A percentile compares a stretch with the other conserved stretches of the same genome.
Evolutionary conservation across 2,797 vertebrate genomes (phyloP).

Genomic region (Falco cherrug): DNA sequence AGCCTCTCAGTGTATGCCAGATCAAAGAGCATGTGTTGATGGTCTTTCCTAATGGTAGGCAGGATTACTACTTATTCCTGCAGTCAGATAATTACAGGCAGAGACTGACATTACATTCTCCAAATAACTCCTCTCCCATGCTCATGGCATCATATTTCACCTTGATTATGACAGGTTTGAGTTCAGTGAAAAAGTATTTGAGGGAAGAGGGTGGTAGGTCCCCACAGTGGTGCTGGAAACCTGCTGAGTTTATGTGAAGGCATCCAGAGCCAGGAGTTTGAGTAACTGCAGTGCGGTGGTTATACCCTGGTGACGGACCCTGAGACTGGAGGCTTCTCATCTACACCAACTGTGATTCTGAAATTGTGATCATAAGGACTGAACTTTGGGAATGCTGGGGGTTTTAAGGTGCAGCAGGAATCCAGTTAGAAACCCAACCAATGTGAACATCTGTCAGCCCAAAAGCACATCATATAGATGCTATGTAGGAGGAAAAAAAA

Average conservation of each 20-base stretch:
- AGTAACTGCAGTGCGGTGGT: background rate
- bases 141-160: background rate
- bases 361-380: background rate
- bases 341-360: fast-evolving
- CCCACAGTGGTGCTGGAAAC: background rate
- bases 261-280: background rate
- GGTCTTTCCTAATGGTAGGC: background rate
- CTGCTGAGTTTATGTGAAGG: background rate
- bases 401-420: background rate
- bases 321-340: background rate
- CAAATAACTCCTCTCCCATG: background rate
- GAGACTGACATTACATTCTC: background rate
- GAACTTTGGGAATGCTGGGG: fast-evolving
- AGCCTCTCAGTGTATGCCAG: background rate
- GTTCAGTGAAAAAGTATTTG: background rate
- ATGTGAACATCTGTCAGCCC: background rate
- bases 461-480: background rate
- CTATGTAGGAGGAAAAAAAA: background rate
- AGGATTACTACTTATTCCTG: background rate
- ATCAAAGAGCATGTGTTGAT: background rate
- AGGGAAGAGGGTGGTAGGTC: background rate
- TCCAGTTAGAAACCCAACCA: background rate
- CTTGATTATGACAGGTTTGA: background rate
- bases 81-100: background rate
- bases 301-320: background rate